Conservation (phyloP, 2,888 invertebrate species). For the Serripes groenlandicus region DNA sequence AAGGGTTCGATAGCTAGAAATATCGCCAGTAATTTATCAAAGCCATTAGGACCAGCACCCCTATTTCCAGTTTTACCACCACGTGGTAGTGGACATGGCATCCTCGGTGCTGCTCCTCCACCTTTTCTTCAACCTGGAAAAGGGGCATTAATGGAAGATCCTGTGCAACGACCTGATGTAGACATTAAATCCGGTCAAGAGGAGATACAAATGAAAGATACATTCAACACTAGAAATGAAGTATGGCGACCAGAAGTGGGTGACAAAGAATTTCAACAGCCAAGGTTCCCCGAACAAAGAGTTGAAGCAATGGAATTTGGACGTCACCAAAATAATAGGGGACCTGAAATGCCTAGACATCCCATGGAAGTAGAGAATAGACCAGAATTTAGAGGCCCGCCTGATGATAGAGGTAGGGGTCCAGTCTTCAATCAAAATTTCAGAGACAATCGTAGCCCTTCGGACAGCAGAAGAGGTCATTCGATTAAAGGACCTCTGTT, state of each 20-base stretch:
- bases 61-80: conserved; percentile 41
- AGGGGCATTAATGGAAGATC: neutral
- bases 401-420: neutral
- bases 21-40: neutral
- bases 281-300: neutral
- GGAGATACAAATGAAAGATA: no score
- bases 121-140: neutral
- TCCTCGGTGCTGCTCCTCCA: conserved; percentile 37
- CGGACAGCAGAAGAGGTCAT: neutral
- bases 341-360: neutral
- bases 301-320: neutral
- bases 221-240: neutral
- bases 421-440: neutral
- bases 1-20: neutral
- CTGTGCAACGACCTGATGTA: neutral
- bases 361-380: no score
- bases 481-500: neutral
- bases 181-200: neutral
- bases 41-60: conserved; percentile 4
- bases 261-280: neutral
- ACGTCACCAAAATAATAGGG: neutral
- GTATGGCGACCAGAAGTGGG: neutral
- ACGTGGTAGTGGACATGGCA: neutral
- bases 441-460: neutral
- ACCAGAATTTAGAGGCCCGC: conserved; percentile 9